A percentile compares a stretch with the other conserved stretches of the same genome.
Evolutionary conservation across 2,113 vertebrate species (phyloP).

Genomic region (Neomonachus schauinslandi): DNA sequence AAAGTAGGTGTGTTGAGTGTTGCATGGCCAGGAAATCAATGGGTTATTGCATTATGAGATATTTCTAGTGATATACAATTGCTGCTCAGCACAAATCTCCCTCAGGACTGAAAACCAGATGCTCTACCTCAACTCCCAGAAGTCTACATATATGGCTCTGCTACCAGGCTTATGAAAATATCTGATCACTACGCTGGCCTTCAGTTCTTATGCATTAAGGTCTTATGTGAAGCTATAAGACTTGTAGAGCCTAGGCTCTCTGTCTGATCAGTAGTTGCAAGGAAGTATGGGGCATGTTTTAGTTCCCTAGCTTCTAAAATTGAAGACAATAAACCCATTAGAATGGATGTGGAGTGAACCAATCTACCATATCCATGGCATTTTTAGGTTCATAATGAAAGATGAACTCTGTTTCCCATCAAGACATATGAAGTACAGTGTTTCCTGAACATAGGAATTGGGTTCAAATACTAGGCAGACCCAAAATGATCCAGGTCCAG

Average conservation of each 20-base stretch:
- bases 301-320: not conserved
- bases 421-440: not conserved
- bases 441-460: not conserved
- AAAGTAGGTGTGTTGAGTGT: not conserved
- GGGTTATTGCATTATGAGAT: not conserved
- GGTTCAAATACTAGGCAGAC: not conserved
- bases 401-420: not conserved
- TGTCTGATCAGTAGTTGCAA: not conserved
- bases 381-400: not conserved
- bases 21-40: not conserved
- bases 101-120: not conserved
- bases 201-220: not conserved
- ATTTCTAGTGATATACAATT: not conserved
- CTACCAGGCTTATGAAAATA: not conserved
- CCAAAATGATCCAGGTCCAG: not conserved
- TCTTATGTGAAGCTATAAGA: not conserved
- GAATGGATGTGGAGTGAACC: not conserved
- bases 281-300: not conserved
- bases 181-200: not conserved
- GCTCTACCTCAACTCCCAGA: not conserved
- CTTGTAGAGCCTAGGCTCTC: not conserved
- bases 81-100: not conserved
- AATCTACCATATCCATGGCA: not conserved
- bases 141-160: not conserved
- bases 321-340: not conserved